These are phyloP conservation scores for Neofelis nebulosa DNA, from an alignment of 2,113 vertebrate species.

Conservation along the genomic window DNA sequence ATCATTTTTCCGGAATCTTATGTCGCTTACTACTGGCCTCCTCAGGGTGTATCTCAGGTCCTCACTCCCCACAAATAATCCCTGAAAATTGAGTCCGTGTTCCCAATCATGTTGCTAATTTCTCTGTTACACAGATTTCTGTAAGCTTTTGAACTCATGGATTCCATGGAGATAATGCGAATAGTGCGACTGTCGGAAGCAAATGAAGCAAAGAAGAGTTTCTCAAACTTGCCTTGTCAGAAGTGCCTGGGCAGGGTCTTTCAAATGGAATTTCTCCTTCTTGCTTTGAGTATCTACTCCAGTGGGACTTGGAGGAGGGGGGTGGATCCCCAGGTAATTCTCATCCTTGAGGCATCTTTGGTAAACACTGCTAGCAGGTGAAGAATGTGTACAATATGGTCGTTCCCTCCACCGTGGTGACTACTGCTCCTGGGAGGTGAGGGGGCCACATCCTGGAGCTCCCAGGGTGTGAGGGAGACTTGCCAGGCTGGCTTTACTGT, in stretches of 20 bases:
- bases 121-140: constrained; percentile 65
- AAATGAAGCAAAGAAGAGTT: neutral
- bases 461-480: neutral
- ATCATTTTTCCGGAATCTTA: neutral
- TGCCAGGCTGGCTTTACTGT: neutral
- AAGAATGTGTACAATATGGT: accelerated
- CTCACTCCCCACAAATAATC: neutral
- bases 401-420: neutral
- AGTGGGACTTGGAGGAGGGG: neutral
- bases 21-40: neutral
- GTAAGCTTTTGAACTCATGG: constrained; percentile 48
- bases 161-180: neutral
- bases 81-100: constrained; percentile 47
- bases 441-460: neutral
- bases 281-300: neutral
- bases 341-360: neutral
- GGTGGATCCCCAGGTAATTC: neutral
- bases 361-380: neutral
- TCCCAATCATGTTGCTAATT: constrained; percentile 63
- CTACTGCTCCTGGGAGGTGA: neutral
- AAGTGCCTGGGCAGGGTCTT: neutral
- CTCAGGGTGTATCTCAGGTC: neutral
- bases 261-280: neutral
- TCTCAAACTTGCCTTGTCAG: too few species aligned
- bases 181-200: accelerated